phyloP scores from a whole-genome alignment of 2,113 vertebrate genomes.

The Cervus canadensis region DNA sequence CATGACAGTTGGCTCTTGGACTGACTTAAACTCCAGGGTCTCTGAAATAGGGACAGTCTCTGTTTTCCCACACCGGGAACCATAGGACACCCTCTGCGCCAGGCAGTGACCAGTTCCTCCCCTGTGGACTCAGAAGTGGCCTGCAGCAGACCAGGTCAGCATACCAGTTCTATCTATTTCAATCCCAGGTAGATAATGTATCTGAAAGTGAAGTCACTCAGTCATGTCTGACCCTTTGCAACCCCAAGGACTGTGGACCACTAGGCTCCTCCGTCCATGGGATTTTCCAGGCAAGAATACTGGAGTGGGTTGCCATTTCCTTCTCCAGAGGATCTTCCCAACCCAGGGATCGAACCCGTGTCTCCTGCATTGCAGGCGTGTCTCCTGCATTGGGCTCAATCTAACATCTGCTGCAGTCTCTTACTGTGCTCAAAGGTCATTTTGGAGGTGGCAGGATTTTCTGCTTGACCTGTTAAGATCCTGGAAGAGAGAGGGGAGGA shows the following conservation, averaged over 20 bases:
- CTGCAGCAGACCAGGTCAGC: background rate
- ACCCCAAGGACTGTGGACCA: background rate
- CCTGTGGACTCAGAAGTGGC: background rate
- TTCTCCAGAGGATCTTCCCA: background rate
- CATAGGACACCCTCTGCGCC: background rate
- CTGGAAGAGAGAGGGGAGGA: background rate
- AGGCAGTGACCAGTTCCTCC: background rate
- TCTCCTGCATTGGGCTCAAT: background rate
- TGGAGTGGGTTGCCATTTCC: background rate
- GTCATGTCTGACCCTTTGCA: background rate
- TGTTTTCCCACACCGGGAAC: background rate
- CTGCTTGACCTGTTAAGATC: slow-evolving; percentile 37
- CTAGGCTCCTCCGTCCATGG: background rate
- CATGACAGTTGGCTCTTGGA: background rate
- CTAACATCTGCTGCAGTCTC: background rate
- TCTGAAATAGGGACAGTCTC: background rate
- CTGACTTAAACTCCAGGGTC: background rate
- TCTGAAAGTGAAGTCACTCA: background rate
- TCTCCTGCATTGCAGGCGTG: background rate
- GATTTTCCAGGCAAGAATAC: background rate
- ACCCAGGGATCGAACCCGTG: background rate
- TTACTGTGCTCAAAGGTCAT: slow-evolving; percentile 49
- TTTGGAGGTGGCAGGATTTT: slow-evolving; percentile 11
- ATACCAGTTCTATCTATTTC: background rate
- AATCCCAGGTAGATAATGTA: background rate